phyloP scores from a whole-genome alignment of 2,797 vertebrate species.

The Malacoraja senta region DNA sequence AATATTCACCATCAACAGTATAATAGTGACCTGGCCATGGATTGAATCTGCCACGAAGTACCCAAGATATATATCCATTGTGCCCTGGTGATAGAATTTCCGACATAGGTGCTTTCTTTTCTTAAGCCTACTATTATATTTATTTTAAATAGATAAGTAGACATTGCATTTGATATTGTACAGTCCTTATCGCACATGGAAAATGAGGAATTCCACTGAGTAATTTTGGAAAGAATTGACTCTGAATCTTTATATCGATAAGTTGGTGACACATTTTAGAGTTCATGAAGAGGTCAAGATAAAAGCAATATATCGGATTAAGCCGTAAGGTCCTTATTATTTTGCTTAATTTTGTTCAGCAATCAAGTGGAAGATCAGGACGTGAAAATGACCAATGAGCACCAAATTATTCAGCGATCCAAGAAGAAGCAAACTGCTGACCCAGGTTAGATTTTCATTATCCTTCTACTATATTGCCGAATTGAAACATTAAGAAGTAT shows the following conservation, averaged over 20 bases:
- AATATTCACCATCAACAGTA: not conserved
- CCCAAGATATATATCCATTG: not conserved
- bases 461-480: not conserved
- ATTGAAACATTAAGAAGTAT: not conserved
- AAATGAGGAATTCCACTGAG: not conserved
- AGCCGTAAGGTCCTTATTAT: constrained; percentile 23
- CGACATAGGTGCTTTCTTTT: not conserved
- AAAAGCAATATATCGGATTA: not conserved
- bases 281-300: not conserved
- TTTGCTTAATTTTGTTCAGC: constrained; percentile 56
- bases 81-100: not conserved
- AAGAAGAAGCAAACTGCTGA: constrained; percentile 75
- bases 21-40: not conserved
- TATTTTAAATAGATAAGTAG: not conserved
- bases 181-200: not conserved
- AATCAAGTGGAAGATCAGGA: constrained; percentile 85
- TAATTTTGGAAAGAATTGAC: not conserved
- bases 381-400: constrained; percentile 92
- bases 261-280: not conserved
- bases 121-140: not conserved
- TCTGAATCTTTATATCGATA: not conserved
- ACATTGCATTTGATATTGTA: not conserved
- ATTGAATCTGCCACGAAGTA: not conserved
- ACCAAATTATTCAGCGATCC: constrained; percentile 72
- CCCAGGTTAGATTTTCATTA: constrained; percentile 63